Evolutionary conservation across 2,113 vertebrate species (phyloP).

Genomic region (Riparia riparia): DNA sequence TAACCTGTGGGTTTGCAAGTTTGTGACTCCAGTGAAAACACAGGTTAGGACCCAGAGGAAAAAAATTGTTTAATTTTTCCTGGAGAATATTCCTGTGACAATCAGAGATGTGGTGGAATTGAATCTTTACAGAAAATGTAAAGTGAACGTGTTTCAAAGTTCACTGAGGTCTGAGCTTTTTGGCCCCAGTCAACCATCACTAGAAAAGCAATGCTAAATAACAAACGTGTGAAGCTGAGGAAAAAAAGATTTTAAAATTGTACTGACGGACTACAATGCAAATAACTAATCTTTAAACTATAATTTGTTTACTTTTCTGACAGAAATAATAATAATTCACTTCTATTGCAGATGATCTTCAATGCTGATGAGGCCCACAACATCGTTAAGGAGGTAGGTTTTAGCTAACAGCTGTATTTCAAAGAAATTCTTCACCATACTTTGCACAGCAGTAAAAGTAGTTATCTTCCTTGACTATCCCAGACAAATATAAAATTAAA

Average conservation of each 20-base stretch:
- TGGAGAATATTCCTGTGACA: neutral
- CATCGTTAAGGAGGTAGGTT: conserved; percentile 80
- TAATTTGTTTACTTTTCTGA: neutral
- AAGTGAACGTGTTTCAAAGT: neutral
- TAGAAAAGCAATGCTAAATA: neutral
- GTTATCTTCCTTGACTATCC: neutral
- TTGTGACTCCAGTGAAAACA: neutral
- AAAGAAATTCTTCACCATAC: neutral
- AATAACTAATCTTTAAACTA: neutral
- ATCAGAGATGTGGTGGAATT: neutral
- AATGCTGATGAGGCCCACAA: conserved; percentile 79
- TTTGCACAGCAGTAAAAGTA: neutral
- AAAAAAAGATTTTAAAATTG: neutral
- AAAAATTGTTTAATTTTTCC: neutral
- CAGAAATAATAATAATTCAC: neutral
- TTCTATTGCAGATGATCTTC: conserved; percentile 75
- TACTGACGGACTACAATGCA: neutral
- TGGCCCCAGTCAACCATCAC: neutral
- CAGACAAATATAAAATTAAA: neutral
- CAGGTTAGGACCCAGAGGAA: neutral
- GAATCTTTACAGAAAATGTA: neutral
- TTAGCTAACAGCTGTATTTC: neutral
- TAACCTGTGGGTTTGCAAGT: neutral
- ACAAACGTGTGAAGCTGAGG: rapidly evolving
- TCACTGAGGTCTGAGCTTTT: neutral